These are phyloP conservation scores for Amniataba percoides DNA, from an alignment of 2,797 vertebrate species.

Conservation along the genomic window DNA sequence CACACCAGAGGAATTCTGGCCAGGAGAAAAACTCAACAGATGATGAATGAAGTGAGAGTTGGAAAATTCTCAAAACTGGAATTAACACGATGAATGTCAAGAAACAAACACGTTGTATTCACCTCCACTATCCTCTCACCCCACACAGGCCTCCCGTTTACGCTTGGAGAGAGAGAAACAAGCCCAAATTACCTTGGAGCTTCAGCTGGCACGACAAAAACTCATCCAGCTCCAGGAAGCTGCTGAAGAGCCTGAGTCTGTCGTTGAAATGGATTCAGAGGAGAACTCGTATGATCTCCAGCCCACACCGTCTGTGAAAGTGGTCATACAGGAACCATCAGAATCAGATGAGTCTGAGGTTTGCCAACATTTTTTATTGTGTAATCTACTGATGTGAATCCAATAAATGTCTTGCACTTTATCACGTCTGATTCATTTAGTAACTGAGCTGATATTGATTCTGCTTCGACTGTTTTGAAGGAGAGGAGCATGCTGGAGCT, in stretches of 20 bases:
- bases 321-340: constrained; percentile 74
- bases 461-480: constrained; percentile 10
- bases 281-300: constrained; percentile 85
- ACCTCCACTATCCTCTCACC: constrained; percentile 7
- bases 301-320: constrained; percentile 61
- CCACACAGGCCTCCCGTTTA: constrained; percentile 68
- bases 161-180: constrained; percentile 53
- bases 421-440: background rate
- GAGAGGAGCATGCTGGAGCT: constrained; percentile 10
- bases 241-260: constrained; percentile 61
- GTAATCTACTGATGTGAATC: background rate
- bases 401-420: background rate
- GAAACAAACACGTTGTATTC: background rate
- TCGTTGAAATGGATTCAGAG: constrained; percentile 84
- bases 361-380: constrained; percentile 17
- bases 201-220: constrained; percentile 65
- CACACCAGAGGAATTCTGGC: constrained; percentile 86
- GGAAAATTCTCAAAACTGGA: background rate
- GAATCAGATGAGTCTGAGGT: constrained; percentile 84
- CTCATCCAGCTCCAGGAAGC: constrained; percentile 34
- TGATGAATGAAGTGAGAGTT: constrained; percentile 77
- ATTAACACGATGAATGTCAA: background rate
- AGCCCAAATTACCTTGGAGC: constrained; percentile 55
- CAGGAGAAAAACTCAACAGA: constrained; percentile 72
- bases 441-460: background rate